Evolutionary conservation across 2,888 invertebrate species (phyloP).

Genomic region (Allolobophora icterica): DNA sequence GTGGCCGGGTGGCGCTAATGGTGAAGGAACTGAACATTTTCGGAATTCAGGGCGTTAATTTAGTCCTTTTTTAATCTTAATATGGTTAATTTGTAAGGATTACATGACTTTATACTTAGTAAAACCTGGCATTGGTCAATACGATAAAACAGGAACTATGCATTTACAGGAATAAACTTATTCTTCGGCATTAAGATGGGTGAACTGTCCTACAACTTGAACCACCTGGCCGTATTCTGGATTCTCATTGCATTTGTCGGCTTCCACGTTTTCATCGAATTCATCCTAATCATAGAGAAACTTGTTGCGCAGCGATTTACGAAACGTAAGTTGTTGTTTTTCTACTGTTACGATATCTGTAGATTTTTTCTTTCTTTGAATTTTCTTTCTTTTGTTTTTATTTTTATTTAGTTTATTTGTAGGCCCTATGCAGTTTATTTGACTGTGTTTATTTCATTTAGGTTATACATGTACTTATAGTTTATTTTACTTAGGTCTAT

Average conservation of each 20-base stretch:
- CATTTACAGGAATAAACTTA: background rate
- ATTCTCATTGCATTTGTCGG: conserved; percentile 27
- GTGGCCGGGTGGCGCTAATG: too few relatives aligned
- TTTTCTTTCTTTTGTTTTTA: background rate
- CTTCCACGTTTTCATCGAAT: conserved; percentile 25
- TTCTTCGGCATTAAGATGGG: conserved; percentile 35
- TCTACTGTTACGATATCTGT: background rate
- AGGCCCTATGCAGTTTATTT: too few relatives aligned
- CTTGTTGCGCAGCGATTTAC: background rate
- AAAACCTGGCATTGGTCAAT: too few relatives aligned
- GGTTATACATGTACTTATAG: background rate
- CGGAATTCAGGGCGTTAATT: too few relatives aligned
- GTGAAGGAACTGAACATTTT: too few relatives aligned
- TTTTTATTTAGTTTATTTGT: background rate
- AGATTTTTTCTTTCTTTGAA: background rate
- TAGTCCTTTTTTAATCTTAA: too few relatives aligned
- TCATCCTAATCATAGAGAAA: conserved; percentile 21
- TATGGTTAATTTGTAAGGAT: too few relatives aligned
- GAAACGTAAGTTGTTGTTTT: background rate
- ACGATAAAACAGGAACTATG: background rate
- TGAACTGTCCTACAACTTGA: background rate
- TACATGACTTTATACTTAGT: too few relatives aligned
- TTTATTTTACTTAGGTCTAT: background rate
- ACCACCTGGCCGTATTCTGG: conserved; percentile 31
- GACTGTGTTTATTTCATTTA: background rate